phyloP scores from a whole-genome alignment of 2,888 invertebrate genomes.

The Idaea aversata region DNA sequence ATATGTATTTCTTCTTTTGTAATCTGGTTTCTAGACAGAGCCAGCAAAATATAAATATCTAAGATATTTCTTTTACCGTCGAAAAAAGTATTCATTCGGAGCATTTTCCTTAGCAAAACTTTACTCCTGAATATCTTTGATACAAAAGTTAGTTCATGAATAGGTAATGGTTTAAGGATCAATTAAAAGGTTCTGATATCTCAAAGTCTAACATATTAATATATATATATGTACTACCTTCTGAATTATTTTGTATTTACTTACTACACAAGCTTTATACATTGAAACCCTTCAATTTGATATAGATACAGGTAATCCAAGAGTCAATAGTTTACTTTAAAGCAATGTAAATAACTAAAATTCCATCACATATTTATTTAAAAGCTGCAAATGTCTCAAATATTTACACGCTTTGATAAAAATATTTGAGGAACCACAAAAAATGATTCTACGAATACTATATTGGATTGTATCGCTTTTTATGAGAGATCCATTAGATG shows the following conservation, averaged over 20 bases:
- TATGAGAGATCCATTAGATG: neutral
- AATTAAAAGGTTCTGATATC: too few species aligned
- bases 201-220: too few species aligned
- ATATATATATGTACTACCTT: too few species aligned
- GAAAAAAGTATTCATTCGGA: too few species aligned
- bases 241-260: too few species aligned
- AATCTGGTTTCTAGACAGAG: neutral
- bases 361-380: conserved; percentile 33
- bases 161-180: too few species aligned
- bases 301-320: neutral
- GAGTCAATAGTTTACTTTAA: neutral
- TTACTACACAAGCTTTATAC: neutral
- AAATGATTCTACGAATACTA: conserved; percentile 19
- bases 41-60: neutral
- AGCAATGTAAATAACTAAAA: conserved; percentile 25
- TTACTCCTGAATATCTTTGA: too few species aligned
- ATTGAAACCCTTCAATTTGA: neutral
- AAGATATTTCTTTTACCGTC: too few species aligned
- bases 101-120: too few species aligned
- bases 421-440: conserved; percentile 37
- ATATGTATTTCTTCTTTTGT: neutral
- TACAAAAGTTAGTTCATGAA: too few species aligned
- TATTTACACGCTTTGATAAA: conserved; percentile 39
- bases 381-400: conserved; percentile 37
- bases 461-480: neutral